Evolutionary conservation across 2,797 vertebrate species (phyloP).

Genomic region (Sebastes minor): DNA sequence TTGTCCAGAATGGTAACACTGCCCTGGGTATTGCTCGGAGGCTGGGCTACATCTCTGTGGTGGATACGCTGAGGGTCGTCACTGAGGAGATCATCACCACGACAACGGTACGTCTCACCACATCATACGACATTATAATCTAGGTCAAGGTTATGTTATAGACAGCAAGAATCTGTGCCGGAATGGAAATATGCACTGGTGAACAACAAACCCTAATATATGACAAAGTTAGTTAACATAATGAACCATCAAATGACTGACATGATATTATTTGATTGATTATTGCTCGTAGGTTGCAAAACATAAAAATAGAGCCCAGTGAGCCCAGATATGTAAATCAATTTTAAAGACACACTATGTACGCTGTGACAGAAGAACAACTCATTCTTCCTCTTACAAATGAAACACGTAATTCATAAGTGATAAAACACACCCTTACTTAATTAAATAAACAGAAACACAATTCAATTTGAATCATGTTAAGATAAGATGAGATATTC

Average conservation of each 20-base stretch:
- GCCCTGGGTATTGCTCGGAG: slow-evolving; percentile 95
- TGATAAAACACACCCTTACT: not conserved
- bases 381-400: not conserved
- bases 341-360: not conserved
- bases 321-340: not conserved
- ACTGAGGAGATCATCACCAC: slow-evolving; percentile 96
- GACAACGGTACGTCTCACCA: slow-evolving; percentile 86
- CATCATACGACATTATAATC: not conserved
- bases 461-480: no score
- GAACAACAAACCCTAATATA: not conserved
- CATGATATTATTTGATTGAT: no score
- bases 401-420: not conserved
- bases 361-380: not conserved
- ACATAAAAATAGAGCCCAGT: not conserved
- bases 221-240: not conserved
- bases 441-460: not conserved
- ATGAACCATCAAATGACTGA: not conserved
- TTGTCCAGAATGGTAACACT: slow-evolving; percentile 94
- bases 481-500: no score
- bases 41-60: slow-evolving; percentile 98
- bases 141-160: not conserved
- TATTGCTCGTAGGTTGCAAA: not conserved
- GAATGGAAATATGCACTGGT: not conserved
- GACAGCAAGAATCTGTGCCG: not conserved
- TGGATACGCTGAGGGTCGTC: slow-evolving; percentile 96